A percentile compares a stretch with the other conserved stretches of the same genome.
phyloP scores from a whole-genome alignment of 2,113 vertebrate genomes.

The Nycticebus coucang region DNA sequence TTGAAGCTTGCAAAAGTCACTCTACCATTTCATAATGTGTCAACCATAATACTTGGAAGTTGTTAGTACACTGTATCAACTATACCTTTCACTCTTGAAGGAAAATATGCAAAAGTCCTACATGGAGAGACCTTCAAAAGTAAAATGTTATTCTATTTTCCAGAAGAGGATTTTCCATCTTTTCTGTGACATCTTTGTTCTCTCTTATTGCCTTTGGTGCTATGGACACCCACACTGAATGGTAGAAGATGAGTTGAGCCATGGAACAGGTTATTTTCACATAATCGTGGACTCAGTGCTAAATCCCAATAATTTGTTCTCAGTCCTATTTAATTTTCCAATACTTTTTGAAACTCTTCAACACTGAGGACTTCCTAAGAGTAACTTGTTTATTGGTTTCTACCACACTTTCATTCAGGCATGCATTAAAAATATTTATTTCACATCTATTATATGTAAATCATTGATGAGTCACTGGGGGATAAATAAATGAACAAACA shows the following conservation, averaged over 20 bases:
- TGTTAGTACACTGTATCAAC: not conserved
- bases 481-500: not conserved
- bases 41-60: not conserved
- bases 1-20: constrained; percentile 4
- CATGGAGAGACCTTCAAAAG: not conserved
- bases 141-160: not conserved
- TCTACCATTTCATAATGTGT: not conserved
- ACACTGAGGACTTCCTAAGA: not conserved
- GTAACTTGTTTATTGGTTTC: not conserved
- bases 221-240: not conserved
- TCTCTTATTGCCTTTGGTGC: not conserved
- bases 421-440: not conserved
- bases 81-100: not conserved
- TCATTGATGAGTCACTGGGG: not conserved
- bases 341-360: not conserved
- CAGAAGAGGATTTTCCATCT: not conserved
- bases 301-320: not conserved
- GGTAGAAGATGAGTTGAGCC: not conserved
- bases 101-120: not conserved
- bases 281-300: not conserved
- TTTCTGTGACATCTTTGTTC: not conserved
- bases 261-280: not conserved
- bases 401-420: not conserved
- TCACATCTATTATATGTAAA: not conserved
- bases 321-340: not conserved